A percentile compares a stretch with the other conserved stretches of the same genome.
These are phyloP conservation scores for Zapornia atra DNA, from an alignment of 2,113 vertebrate species.

Conservation along the genomic window DNA sequence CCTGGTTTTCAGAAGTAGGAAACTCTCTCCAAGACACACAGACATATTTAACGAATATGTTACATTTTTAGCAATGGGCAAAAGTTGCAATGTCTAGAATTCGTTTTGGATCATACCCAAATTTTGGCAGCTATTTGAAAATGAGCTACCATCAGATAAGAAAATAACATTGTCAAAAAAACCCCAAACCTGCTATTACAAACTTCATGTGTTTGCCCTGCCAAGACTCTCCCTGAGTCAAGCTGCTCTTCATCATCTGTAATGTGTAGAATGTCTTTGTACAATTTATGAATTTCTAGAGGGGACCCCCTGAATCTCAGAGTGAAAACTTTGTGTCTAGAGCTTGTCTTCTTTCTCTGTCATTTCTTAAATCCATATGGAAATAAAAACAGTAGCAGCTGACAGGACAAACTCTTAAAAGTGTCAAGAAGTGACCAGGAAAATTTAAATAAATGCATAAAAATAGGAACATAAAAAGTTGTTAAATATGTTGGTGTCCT, in stretches of 20 bases:
- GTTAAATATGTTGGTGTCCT: background rate
- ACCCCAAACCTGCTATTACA: no score
- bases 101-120: background rate
- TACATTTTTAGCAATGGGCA: background rate
- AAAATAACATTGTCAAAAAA: background rate
- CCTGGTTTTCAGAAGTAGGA: constrained; percentile 24
- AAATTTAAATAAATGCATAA: background rate
- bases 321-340: background rate
- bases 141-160: background rate
- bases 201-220: background rate
- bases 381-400: background rate
- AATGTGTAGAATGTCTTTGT: background rate
- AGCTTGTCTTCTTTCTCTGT: background rate
- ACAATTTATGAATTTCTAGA: background rate
- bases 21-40: background rate
- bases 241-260: background rate
- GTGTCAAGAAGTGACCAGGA: background rate
- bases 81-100: background rate
- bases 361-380: background rate
- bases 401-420: background rate
- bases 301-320: background rate
- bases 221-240: background rate
- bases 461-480: background rate
- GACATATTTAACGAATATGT: background rate
- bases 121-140: background rate